Percentiles rank a stretch among this genome's conserved stretches.
phyloP scores from a whole-genome alignment of 2,888 invertebrate genomes.

The Lochmaea capreae region DNA sequence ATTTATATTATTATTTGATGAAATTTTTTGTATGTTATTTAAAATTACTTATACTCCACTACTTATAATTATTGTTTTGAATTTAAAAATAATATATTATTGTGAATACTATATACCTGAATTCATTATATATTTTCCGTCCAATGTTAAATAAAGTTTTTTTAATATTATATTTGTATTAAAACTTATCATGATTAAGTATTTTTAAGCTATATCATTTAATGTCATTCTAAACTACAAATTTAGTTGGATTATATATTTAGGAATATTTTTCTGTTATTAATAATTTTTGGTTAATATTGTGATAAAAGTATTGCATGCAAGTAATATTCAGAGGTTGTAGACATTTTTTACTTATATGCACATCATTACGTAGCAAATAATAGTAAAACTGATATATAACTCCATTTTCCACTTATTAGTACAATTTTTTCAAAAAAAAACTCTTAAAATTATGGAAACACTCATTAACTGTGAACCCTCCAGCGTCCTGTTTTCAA shows the following conservation, averaged over 20 bases:
- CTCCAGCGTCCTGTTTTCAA: too few species aligned
- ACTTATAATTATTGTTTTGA: background rate
- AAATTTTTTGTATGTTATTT: background rate
- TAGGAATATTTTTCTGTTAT: background rate
- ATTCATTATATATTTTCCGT: slow-evolving; percentile 16
- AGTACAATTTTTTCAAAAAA: background rate
- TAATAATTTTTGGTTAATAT: background rate
- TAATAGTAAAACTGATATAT: background rate
- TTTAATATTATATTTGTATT: too few species aligned
- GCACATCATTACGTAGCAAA: background rate
- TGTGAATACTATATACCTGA: slow-evolving; percentile 1
- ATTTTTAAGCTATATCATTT: too few species aligned
- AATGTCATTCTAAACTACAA: background rate
- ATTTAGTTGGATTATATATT: background rate
- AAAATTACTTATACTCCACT: background rate
- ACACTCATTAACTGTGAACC: too few species aligned
- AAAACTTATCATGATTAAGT: too few species aligned
- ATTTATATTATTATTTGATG: background rate
- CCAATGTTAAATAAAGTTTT: background rate
- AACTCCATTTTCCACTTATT: background rate
- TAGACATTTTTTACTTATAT: background rate
- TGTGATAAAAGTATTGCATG: slow-evolving; percentile 2
- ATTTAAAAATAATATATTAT: background rate
- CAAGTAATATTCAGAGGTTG: background rate
- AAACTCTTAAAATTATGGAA: too few species aligned